phyloP scores from a whole-genome alignment of 2,797 vertebrate species.

The Scyliorhinus canicula region DNA sequence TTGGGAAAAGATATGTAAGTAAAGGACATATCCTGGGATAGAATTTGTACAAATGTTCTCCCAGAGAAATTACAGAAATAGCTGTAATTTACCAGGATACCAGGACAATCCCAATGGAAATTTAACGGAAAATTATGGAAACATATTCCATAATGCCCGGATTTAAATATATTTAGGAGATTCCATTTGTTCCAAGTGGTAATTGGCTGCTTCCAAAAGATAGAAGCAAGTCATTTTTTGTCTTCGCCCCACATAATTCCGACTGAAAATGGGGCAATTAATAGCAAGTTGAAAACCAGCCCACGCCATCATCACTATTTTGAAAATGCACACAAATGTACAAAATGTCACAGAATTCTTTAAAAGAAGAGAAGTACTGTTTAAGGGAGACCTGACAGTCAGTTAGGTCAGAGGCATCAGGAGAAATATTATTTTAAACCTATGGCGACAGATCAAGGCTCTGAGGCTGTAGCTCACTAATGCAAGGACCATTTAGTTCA shows the following conservation, averaged over 20 bases:
- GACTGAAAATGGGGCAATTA: background rate
- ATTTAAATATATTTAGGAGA: background rate
- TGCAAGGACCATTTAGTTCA: background rate
- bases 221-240: background rate
- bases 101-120: background rate
- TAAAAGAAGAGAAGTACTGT: background rate
- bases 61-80: background rate
- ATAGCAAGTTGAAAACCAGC: background rate
- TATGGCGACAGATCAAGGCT: background rate
- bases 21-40: background rate
- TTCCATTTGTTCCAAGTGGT: background rate
- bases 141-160: background rate
- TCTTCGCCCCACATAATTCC: background rate
- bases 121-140: no score
- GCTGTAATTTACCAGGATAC: background rate
- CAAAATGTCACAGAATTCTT: background rate
- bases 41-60: background rate
- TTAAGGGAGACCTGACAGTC: background rate
- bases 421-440: background rate
- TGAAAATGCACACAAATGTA: background rate
- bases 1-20: background rate
- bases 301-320: background rate
- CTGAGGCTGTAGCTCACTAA: background rate
- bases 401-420: background rate
- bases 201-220: background rate